A percentile compares a stretch with the other conserved stretches of the same genome.
These are phyloP conservation scores for Epizoanthus stellaris DNA, from an alignment of 92 coral and sea anemone species.

Conservation along the genomic window DNA sequence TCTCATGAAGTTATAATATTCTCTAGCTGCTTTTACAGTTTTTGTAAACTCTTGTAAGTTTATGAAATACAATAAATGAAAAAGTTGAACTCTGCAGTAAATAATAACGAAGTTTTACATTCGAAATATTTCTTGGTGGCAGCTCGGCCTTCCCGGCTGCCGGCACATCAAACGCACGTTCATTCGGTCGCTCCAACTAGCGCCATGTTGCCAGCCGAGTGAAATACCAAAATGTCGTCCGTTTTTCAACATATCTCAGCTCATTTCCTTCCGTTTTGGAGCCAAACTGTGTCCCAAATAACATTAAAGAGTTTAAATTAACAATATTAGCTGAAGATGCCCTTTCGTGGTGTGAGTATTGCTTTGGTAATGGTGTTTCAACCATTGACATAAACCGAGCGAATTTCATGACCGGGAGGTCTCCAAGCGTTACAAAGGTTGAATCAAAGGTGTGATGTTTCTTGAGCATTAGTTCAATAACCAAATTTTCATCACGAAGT, in stretches of 20 bases:
- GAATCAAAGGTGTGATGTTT: not conserved
- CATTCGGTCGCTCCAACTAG: not conserved
- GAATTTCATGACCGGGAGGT: not conserved
- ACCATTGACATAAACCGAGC: not conserved
- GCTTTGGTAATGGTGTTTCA: not conserved
- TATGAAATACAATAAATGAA: not conserved
- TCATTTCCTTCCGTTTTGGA: conserved; percentile 49
- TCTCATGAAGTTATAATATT: not conserved
- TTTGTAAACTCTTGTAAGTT: not conserved
- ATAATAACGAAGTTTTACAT: no score
- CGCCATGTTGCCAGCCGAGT: not conserved
- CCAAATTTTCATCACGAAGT: conserved; percentile 14
- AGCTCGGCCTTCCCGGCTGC: no score
- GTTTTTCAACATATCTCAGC: conserved; percentile 25
- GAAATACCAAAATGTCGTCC: conserved; percentile 19
- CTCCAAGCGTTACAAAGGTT: not conserved
- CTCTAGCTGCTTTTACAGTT: not conserved
- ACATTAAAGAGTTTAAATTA: conserved; percentile 32
- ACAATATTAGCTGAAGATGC: not conserved
- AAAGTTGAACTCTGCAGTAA: no score
- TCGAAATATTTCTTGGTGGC: no score
- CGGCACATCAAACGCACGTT: not conserved
- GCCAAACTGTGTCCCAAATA: conserved; percentile 45
- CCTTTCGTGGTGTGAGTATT: not conserved
- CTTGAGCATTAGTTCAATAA: conserved; percentile 29